Conservation (phyloP, 23 tunicate species). For the Ciona savignyi region DNA sequence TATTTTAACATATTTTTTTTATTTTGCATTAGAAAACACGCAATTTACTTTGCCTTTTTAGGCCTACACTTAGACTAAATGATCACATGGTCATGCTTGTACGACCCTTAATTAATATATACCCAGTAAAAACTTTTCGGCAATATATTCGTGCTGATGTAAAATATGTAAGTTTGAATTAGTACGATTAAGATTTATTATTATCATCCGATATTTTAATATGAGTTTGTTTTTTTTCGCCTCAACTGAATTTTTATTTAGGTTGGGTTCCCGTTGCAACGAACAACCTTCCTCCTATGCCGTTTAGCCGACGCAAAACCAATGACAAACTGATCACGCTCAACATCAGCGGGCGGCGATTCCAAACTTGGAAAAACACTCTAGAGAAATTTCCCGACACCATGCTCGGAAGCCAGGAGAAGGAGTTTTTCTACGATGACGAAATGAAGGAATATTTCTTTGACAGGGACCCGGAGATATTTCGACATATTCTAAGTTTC, state of each 20-base stretch:
- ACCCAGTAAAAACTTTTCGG: no score
- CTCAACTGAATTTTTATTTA: slow-evolving; percentile 27
- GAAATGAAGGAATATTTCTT: slow-evolving; percentile 82
- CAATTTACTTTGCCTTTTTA: no score
- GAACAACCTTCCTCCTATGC: slow-evolving; percentile 50
- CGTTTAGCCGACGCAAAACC: slow-evolving; percentile 23
- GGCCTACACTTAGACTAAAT: no score
- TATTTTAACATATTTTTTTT: no score
- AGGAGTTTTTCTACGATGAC: slow-evolving; percentile 95
- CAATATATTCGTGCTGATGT: no score
- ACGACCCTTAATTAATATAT: no score
- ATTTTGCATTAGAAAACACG: no score
- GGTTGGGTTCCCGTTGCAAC: slow-evolving; percentile 85
- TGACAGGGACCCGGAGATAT: slow-evolving; percentile 95
- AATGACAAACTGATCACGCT: slow-evolving; percentile 62
- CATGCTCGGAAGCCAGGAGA: slow-evolving; percentile 79
- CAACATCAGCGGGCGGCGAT: slow-evolving; percentile 73
- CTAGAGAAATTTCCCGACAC: slow-evolving; percentile 90
- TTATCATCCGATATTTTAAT: no score
- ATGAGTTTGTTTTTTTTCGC: no score
- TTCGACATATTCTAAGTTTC: slow-evolving; percentile 85
- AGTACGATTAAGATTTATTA: no score
- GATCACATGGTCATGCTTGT: no score
- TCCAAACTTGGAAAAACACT: slow-evolving; percentile 80
- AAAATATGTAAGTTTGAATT: no score